Evolutionary conservation across 2,888 invertebrate species (phyloP).

Genomic region (Ormia ochracea): DNA sequence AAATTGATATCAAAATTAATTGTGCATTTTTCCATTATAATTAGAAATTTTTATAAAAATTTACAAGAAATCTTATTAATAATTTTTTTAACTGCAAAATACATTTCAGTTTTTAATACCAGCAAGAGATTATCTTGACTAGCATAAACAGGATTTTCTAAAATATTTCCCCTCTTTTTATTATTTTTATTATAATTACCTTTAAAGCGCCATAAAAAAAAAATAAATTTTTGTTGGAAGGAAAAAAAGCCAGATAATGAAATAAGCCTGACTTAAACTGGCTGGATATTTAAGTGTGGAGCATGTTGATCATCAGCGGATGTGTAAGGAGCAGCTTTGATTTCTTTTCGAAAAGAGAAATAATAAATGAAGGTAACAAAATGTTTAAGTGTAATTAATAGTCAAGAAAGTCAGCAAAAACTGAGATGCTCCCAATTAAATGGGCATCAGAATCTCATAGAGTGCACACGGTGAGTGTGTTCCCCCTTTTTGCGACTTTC

Average conservation of each 20-base stretch:
- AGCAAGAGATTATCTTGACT: constrained; percentile 21
- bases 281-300: constrained; percentile 16
- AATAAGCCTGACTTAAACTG: constrained; percentile 23
- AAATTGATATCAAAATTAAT: neutral
- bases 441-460: constrained; percentile 30
- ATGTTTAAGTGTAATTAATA: constrained; percentile 53
- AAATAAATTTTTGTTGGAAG: constrained; percentile 31
- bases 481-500: constrained; percentile 15
- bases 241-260: neutral
- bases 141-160: constrained; percentile 38
- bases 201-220: constrained; percentile 55
- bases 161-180: neutral
- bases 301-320: constrained; percentile 31
- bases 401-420: constrained; percentile 36
- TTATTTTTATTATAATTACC: constrained; percentile 34
- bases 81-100: constrained; percentile 42
- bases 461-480: constrained; percentile 15
- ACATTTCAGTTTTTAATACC: constrained; percentile 24
- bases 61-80: constrained; percentile 10
- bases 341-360: neutral
- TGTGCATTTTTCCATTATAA: constrained; percentile 17
- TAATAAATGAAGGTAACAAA: constrained; percentile 48
- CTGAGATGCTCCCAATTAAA: constrained; percentile 57
- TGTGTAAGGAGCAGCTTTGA: constrained; percentile 5
- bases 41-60: constrained; percentile 2